Conservation (phyloP, 2,113 vertebrate species). For the Cairina moschata region DNA sequence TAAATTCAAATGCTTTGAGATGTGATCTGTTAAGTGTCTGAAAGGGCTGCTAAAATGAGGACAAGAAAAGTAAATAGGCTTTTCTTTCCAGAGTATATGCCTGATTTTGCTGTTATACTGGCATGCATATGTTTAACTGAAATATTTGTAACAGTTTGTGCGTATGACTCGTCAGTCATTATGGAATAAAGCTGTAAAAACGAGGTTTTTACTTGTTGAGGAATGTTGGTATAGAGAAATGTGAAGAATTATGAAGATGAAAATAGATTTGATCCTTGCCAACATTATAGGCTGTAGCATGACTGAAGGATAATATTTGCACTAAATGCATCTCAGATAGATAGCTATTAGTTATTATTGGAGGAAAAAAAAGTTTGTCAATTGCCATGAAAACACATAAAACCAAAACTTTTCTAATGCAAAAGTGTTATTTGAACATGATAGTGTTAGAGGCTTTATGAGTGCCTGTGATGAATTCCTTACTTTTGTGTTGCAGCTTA, state of each 20-base stretch:
- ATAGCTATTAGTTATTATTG: not conserved
- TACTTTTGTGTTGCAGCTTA: not conserved
- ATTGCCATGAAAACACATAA: not conserved
- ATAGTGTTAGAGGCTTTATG: not conserved
- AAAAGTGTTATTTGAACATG: not conserved
- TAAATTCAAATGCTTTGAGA: not conserved
- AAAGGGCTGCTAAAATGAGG: slow-evolving; percentile 6
- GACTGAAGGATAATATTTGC: not conserved
- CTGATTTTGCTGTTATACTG: not conserved
- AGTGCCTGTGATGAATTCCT: not conserved
- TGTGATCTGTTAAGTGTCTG: not conserved
- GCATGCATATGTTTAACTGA: not conserved
- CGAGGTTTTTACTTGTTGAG: not conserved
- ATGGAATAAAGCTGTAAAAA: not conserved
- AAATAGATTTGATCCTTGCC: not conserved
- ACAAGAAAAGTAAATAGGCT: not conserved
- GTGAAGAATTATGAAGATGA: not conserved
- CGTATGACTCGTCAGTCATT: not conserved
- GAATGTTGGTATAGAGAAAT: slow-evolving; percentile 20
- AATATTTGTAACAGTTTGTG: not conserved
- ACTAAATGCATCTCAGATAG: not conserved
- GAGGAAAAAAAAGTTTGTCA: not conserved
- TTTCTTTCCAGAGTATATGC: not conserved
- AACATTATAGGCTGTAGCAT: not conserved
- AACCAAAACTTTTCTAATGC: not conserved